Evolutionary conservation across 2,888 invertebrate species (phyloP).

Genomic region (Fragum sueziense): DNA sequence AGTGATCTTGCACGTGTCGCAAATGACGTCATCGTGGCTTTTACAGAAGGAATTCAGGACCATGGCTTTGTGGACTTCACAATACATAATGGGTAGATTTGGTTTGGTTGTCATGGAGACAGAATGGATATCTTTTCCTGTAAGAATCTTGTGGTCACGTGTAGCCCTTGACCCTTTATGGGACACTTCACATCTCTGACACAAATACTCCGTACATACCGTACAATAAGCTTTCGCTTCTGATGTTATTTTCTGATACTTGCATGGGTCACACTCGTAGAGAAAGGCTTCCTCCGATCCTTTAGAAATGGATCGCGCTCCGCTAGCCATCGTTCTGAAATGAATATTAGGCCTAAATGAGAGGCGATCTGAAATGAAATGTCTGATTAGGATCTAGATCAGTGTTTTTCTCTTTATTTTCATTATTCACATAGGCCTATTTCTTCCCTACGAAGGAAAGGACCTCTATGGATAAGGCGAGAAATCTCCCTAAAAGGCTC

Average conservation of each 20-base stretch:
- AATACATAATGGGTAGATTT: not conserved
- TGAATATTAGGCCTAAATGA: no score
- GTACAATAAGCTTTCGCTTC: constrained; percentile 6
- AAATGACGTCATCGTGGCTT: not conserved
- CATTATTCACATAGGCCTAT: no score
- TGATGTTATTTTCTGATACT: constrained; percentile 5
- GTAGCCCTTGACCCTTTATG: not conserved
- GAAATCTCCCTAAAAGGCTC: no score
- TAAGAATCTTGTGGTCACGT: not conserved
- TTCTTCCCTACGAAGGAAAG: no score
- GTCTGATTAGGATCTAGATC: no score
- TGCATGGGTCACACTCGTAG: not conserved
- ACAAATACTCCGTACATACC: constrained; percentile 11
- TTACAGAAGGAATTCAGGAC: not conserved
- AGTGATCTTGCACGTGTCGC: not conserved
- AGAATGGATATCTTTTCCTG: not conserved
- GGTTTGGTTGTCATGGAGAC: not conserved
- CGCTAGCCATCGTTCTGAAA: not conserved
- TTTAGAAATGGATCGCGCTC: not conserved
- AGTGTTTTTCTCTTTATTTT: no score
- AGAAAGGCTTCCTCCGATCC: not conserved
- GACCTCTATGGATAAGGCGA: no score
- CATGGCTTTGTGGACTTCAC: not conserved
- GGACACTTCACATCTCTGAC: not conserved
- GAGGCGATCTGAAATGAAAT: no score